Evolutionary conservation across 2,888 invertebrate genomes (phyloP).

Genomic region (Cremastobaeus sp.): DNA sequence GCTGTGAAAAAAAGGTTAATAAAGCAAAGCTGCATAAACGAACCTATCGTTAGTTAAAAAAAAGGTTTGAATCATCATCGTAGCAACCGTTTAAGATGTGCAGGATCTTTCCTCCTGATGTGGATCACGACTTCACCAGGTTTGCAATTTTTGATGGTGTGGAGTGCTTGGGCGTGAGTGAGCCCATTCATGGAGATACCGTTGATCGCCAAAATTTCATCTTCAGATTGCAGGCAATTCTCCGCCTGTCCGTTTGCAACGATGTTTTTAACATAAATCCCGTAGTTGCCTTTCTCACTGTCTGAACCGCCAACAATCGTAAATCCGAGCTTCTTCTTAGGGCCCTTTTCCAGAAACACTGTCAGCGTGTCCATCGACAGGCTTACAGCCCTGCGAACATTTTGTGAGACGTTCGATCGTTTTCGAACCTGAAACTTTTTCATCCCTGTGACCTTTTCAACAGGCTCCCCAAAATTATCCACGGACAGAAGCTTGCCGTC

Average conservation of each 20-base stretch:
- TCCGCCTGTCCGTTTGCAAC: slow-evolving; percentile 82
- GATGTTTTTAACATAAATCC: slow-evolving; percentile 83
- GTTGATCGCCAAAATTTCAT: slow-evolving; percentile 82
- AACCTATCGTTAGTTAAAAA: slow-evolving; percentile 65
- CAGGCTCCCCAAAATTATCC: slow-evolving; percentile 32
- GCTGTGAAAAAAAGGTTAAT: slow-evolving; percentile 54
- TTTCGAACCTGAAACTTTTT: slow-evolving; percentile 77
- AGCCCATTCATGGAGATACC: slow-evolving; percentile 80
- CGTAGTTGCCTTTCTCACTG: slow-evolving; percentile 82
- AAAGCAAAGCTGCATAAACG: slow-evolving; percentile 66
- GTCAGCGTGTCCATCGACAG: slow-evolving; percentile 71
- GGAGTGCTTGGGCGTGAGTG: slow-evolving; percentile 81
- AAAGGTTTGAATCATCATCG: slow-evolving; percentile 60
- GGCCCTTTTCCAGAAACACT: slow-evolving; percentile 80
- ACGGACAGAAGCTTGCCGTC: slow-evolving; percentile 65
- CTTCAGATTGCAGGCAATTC: slow-evolving; percentile 81
- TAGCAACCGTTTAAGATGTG: slow-evolving; percentile 71
- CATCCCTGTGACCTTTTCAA: slow-evolving; percentile 77
- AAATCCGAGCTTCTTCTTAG: slow-evolving; percentile 82
- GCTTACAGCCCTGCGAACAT: slow-evolving; percentile 67
- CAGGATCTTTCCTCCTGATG: slow-evolving; percentile 78
- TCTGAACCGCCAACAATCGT: slow-evolving; percentile 84
- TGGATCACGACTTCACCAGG: slow-evolving; percentile 81
- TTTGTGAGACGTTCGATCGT: slow-evolving; percentile 63
- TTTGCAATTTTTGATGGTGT: slow-evolving; percentile 82